These are phyloP conservation scores for Pogonomyrmex barbatus DNA, from an alignment of 1,140 invertebrate genomes.

Conservation along the genomic window DNA sequence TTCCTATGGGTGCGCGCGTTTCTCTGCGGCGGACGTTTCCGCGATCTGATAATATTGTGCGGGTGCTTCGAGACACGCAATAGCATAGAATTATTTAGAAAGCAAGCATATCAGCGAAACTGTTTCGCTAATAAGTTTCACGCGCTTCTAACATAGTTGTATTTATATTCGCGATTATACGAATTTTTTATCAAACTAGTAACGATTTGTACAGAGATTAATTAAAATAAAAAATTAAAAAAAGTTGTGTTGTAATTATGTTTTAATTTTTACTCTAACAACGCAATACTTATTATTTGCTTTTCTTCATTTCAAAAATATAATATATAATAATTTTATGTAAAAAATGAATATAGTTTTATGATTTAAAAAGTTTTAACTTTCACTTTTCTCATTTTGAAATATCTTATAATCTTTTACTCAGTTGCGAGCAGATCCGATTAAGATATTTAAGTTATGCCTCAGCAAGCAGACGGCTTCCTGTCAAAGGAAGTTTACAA, in stretches of 20 bases:
- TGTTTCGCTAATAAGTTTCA: slow-evolving; percentile 44
- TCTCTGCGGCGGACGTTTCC: slow-evolving; percentile 54
- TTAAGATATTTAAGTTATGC: slow-evolving; percentile 31
- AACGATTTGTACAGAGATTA: not conserved
- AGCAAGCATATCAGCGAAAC: slow-evolving; percentile 52
- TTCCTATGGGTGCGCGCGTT: slow-evolving; percentile 24
- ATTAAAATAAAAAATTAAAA: not conserved
- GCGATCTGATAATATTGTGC: slow-evolving; percentile 56
- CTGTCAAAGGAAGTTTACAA: slow-evolving; percentile 27
- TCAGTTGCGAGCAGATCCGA: slow-evolving; percentile 30
- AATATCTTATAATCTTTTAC: slow-evolving; percentile 30
- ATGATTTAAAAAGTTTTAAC: not conserved
- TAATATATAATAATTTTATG: not conserved
- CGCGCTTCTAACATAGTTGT: not conserved
- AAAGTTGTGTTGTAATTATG: not conserved
- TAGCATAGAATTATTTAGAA: slow-evolving; percentile 54
- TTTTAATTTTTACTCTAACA: slow-evolving; percentile 3
- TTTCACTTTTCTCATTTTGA: slow-evolving; percentile 5
- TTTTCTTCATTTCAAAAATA: not conserved
- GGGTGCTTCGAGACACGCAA: slow-evolving; percentile 42
- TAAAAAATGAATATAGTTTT: not conserved
- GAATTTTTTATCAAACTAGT: not conserved
- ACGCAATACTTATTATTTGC: not conserved
- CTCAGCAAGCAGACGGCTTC: slow-evolving; percentile 28
- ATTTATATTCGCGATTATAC: slow-evolving; percentile 17